Conservation (phyloP, 2,113 vertebrate species). For the Pluvialis apricaria region DNA sequence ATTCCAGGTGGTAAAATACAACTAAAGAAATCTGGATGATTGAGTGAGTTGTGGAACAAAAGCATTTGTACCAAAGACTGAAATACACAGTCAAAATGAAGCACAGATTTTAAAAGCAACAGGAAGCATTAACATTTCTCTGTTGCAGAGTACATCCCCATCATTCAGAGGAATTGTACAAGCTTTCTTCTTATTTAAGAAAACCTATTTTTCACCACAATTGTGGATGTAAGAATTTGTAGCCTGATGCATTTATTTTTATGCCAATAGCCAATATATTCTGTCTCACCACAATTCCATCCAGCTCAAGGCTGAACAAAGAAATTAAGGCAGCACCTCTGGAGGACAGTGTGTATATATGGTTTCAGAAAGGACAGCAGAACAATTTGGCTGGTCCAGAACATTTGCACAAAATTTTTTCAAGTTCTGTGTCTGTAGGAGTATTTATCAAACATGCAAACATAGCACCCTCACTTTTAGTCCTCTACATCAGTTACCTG, state of each 20-base stretch:
- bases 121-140: not conserved
- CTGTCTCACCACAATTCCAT: not conserved
- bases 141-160: not conserved
- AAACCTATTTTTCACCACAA: not conserved
- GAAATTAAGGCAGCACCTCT: not conserved
- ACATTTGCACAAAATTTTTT: not conserved
- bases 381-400: not conserved
- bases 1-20: not conserved
- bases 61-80: conserved; percentile 6
- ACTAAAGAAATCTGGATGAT: not conserved
- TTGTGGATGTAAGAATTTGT: not conserved
- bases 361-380: not conserved
- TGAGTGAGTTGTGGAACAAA: not conserved
- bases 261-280: not conserved
- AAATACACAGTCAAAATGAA: not conserved
- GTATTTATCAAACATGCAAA: not conserved
- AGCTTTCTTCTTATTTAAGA: not conserved
- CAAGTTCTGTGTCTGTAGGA: not conserved
- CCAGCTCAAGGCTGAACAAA: not conserved
- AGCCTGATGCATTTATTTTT: not conserved
- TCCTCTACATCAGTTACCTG: not conserved
- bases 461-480: not conserved
- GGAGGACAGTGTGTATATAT: not conserved
- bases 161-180: not conserved
- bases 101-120: not conserved